phyloP scores from a whole-genome alignment of 2,113 vertebrate genomes.

The Xyrauchen texanus region DNA sequence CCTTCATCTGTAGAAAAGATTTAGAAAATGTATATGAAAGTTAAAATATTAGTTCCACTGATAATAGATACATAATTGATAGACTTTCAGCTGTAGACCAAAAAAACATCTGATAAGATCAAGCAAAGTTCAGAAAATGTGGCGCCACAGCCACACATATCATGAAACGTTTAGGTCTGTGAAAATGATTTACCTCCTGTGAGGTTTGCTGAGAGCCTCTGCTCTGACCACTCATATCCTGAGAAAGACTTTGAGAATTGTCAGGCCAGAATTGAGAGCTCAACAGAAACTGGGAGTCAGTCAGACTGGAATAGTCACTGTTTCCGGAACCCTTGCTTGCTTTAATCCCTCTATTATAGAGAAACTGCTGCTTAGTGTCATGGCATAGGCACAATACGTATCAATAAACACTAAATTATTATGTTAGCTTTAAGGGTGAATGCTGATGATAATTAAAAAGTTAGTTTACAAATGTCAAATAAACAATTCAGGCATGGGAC shows the following conservation, averaged over 20 bases:
- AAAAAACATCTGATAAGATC: no score
- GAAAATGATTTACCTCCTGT: slow-evolving; percentile 80
- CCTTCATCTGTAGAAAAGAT: slow-evolving; percentile 72
- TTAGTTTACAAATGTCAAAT: not conserved
- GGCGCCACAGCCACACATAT: no score
- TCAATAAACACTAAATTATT: no score
- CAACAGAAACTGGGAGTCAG: slow-evolving; percentile 88
- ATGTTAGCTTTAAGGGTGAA: no score
- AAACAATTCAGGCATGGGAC: slow-evolving; percentile 20
- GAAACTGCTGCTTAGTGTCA: not conserved
- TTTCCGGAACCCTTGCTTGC: slow-evolving; percentile 64
- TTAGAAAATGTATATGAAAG: no score
- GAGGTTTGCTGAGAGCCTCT: slow-evolving; percentile 82
- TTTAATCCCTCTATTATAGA: slow-evolving; percentile 63
- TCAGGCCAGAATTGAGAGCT: slow-evolving; percentile 89
- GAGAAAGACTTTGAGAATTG: slow-evolving; percentile 72
- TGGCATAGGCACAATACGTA: no score
- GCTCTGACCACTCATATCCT: slow-evolving; percentile 73
- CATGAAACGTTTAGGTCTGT: not conserved
- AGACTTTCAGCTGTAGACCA: no score
- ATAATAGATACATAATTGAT: no score
- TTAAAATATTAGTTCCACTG: no score
- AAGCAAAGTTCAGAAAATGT: no score
- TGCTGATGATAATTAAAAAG: not conserved
- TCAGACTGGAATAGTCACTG: slow-evolving; percentile 78